A percentile compares a stretch with the other conserved stretches of the same genome.
phyloP scores from a whole-genome alignment of 2,113 vertebrate genomes.

The chimpanzee (Pan troglodytes) region DNA sequence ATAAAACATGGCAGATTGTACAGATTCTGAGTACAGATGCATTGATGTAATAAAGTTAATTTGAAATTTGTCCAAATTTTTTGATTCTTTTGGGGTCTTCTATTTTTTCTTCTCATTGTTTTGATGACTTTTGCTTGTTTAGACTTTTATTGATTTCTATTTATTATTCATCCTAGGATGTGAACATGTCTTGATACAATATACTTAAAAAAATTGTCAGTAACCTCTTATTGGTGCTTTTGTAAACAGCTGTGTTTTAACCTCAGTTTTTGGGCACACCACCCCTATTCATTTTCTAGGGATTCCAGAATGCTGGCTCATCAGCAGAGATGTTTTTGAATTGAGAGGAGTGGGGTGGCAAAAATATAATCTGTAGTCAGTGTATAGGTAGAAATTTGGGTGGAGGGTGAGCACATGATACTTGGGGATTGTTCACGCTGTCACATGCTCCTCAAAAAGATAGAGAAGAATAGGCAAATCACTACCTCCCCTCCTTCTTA shows the following conservation, averaged over 20 bases:
- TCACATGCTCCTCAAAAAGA: background rate
- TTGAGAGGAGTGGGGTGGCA: rapidly evolving
- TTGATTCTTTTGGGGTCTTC: background rate
- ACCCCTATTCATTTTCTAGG: background rate
- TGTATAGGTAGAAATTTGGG: background rate
- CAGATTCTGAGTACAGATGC: background rate
- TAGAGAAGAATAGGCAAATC: constrained; percentile 11
- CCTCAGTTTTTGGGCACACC: background rate
- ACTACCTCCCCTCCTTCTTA: background rate
- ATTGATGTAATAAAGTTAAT: background rate
- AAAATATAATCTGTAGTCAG: background rate
- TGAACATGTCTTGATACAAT: background rate
- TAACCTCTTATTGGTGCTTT: background rate
- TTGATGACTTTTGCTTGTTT: constrained; percentile 15
- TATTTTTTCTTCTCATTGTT: background rate
- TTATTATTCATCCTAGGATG: background rate
- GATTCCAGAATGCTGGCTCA: background rate
- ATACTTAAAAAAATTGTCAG: background rate
- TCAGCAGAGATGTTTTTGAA: background rate
- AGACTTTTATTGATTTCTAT: background rate
- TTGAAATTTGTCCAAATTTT: background rate
- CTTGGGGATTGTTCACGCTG: background rate
- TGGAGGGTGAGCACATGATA: background rate
- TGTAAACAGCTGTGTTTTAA: background rate
- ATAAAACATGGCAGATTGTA: background rate